These are phyloP conservation scores for Drosophila prostipennis DNA, from an alignment of 2,888 invertebrate genomes.

Conservation along the genomic window DNA sequence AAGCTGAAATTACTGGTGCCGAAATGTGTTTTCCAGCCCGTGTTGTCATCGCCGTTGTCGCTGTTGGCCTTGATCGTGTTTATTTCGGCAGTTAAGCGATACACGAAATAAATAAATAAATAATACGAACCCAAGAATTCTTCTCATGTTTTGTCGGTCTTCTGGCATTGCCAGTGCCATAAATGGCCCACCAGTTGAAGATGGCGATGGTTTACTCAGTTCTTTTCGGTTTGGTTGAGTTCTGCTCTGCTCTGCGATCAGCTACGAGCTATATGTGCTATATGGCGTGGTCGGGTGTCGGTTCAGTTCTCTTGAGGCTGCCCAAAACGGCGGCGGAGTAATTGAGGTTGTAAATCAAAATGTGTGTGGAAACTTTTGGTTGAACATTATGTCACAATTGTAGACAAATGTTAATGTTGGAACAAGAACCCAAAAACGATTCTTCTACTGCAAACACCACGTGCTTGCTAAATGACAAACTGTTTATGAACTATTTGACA, in stretches of 20 bases:
- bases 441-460: neutral
- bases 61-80: conserved; percentile 74
- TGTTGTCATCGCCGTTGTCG: conserved; percentile 41
- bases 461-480: neutral
- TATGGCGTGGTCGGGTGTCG: conserved; percentile 24
- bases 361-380: conserved; percentile 32
- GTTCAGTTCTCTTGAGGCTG: conserved; percentile 19
- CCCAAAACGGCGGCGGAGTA: conserved; percentile 47
- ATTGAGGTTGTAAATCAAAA: conserved; percentile 44
- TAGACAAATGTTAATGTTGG: conserved; percentile 24
- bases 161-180: conserved; percentile 64
- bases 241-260: neutral
- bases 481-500: neutral
- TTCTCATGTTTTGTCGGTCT: conserved; percentile 52
- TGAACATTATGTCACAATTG: conserved; percentile 33
- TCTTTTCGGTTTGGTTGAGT: conserved; percentile 13
- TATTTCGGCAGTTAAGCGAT: conserved; percentile 70
- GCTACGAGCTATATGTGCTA: conserved; percentile 8
- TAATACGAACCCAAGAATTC: conserved; percentile 61
- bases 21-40: conserved; percentile 69
- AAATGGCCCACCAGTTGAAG: conserved; percentile 59
- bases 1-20: conserved; percentile 40
- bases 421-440: neutral
- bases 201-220: conserved; percentile 19
- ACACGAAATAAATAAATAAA: conserved; percentile 63